phyloP scores from a whole-genome alignment of 1,140 invertebrate genomes.

The Drosophila micromelanica region DNA sequence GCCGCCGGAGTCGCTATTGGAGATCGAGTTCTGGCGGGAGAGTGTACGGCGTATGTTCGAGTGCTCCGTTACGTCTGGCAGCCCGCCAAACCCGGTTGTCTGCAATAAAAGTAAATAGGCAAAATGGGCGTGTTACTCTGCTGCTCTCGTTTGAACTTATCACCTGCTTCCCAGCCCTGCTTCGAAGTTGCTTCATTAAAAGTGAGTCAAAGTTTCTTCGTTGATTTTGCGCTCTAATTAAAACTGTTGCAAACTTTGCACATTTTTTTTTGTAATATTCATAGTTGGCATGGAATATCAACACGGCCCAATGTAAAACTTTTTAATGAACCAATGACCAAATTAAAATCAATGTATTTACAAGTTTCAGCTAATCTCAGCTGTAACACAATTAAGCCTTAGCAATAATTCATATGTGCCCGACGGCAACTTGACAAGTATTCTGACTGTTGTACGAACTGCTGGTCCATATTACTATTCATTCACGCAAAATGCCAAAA shows the following conservation, averaged over 20 bases:
- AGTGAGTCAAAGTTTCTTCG: constrained; percentile 72
- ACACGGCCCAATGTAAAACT: constrained; percentile 59
- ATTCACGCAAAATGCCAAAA: constrained; percentile 26
- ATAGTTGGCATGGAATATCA: constrained; percentile 70
- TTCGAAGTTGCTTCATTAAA: constrained; percentile 73
- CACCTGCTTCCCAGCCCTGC: constrained; percentile 15
- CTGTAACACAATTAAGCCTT: constrained; percentile 61
- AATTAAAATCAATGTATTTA: constrained; percentile 60
- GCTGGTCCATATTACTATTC: constrained; percentile 11
- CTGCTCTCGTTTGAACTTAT: neutral
- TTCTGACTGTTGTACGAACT: neutral
- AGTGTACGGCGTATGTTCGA: constrained; percentile 80
- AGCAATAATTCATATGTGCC: constrained; percentile 58
- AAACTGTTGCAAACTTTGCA: constrained; percentile 68
- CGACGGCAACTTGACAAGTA: neutral
- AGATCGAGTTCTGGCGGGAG: constrained; percentile 82
- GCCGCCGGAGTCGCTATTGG: constrained; percentile 80
- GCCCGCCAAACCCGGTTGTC: constrained; percentile 82
- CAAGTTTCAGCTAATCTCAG: constrained; percentile 38
- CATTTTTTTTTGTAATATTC: constrained; percentile 60
- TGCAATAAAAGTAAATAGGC: constrained; percentile 50
- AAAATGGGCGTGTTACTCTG: constrained; percentile 18
- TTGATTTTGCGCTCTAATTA: constrained; percentile 78
- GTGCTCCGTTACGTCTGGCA: constrained; percentile 83
- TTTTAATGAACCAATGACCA: constrained; percentile 75